Percentiles rank a stretch among this genome's conserved stretches.
phyloP scores from a whole-genome alignment of 2,797 vertebrate species.

The Furcifer pardalis region DNA sequence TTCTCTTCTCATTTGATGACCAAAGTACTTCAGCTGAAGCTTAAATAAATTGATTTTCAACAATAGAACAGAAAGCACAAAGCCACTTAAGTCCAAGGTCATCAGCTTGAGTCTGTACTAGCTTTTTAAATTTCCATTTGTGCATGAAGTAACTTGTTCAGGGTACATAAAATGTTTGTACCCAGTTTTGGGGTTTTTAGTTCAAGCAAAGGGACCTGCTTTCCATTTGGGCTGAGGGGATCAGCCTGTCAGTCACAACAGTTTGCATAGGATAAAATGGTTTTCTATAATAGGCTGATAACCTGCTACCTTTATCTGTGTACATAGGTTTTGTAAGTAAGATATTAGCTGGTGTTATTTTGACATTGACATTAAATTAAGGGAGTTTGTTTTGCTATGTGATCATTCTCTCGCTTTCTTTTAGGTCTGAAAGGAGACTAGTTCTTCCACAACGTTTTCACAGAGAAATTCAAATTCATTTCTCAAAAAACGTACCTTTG shows the following conservation, averaged over 20 bases:
- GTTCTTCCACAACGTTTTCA: constrained; percentile 84
- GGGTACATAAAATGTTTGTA: neutral
- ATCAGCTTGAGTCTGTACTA: too few species aligned
- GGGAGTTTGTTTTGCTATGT: constrained; percentile 36
- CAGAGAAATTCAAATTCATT: constrained; percentile 83
- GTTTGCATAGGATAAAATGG: neutral
- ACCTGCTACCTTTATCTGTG: neutral
- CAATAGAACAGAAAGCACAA: neutral
- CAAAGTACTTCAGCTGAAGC: too few species aligned
- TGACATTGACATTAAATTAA: neutral
- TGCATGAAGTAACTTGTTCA: too few species aligned
- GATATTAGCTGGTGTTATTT: neutral
- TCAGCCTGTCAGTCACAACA: neutral
- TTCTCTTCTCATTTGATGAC: too few species aligned
- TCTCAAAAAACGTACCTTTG: constrained; percentile 79
- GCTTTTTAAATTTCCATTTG: neutral
- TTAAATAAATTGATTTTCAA: neutral
- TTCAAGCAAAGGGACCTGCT: too few species aligned
- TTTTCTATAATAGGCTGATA: neutral
- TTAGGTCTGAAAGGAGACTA: constrained; percentile 76
- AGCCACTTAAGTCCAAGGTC: too few species aligned
- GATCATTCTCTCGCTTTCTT: neutral
- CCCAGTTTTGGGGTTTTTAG: neutral
- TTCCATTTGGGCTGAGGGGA: too few species aligned
- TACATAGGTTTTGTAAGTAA: neutral